phyloP scores from a whole-genome alignment of 2,797 vertebrate genomes.

The Geotria australis region DNA sequence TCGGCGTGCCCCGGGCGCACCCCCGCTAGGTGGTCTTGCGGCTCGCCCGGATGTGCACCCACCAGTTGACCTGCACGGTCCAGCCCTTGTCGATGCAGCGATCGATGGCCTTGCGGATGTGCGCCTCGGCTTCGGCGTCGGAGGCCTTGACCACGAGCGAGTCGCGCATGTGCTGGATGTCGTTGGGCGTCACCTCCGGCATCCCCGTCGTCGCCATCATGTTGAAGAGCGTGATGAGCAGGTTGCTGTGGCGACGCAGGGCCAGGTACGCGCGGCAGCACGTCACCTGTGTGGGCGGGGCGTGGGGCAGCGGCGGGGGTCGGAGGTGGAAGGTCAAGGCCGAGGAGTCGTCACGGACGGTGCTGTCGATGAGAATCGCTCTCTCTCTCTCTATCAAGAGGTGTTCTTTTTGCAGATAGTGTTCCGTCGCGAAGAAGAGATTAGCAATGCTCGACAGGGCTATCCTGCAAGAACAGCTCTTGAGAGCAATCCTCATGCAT shows the following conservation, averaged over 20 bases:
- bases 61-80: slow-evolving; percentile 98
- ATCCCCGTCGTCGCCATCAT: slow-evolving; percentile 98
- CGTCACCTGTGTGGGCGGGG: slow-evolving; percentile 21
- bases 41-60: slow-evolving; percentile 75
- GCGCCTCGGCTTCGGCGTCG: slow-evolving; percentile 59
- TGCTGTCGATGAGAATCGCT: too few relatives aligned
- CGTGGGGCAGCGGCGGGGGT: neutral
- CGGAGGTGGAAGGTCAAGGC: too few relatives aligned
- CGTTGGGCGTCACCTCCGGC: slow-evolving; percentile 88
- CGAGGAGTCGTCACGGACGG: too few relatives aligned
- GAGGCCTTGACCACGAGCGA: slow-evolving; percentile 34
- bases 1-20: too few relatives aligned
- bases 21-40: slow-evolving; percentile 19
- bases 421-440: too few relatives aligned
- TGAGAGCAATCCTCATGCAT: too few relatives aligned
- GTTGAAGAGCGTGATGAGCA: slow-evolving; percentile 89
- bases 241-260: slow-evolving; percentile 75
- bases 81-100: slow-evolving; percentile 94
- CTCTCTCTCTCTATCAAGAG: too few relatives aligned
- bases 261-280: slow-evolving; percentile 80
- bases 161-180: slow-evolving; percentile 84
- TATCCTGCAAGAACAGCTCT: too few relatives aligned
- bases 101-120: slow-evolving; percentile 89
- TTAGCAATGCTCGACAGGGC: too few relatives aligned
- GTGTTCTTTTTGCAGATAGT: too few relatives aligned